Percentiles rank a stretch among this genome's conserved stretches.
Conservation (phyloP, 2,888 invertebrate species). For the Nymphalis c-album region DNA sequence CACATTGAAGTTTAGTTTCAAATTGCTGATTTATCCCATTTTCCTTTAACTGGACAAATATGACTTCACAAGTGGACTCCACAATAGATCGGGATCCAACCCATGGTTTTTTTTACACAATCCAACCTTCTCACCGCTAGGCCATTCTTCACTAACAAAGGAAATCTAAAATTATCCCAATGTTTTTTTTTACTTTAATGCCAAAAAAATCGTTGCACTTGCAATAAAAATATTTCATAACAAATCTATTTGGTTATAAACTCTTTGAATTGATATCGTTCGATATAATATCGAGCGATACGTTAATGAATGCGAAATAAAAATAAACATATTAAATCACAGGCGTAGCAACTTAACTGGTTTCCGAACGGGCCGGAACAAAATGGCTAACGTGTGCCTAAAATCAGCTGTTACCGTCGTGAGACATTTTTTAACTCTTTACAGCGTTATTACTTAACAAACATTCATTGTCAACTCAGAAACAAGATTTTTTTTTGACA, state of each 20-base stretch:
- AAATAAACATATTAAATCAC: constrained; percentile 21
- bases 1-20: background rate
- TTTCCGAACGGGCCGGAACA: constrained; percentile 40
- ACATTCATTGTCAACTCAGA: constrained; percentile 35
- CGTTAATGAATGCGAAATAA: constrained; percentile 11
- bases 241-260: background rate
- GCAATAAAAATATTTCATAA: constrained; percentile 17
- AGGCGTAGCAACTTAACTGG: constrained; percentile 37
- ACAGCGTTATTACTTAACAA: constrained; percentile 12
- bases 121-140: constrained; percentile 23
- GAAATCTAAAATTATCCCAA: constrained; percentile 29
- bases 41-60: constrained; percentile 22
- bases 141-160: constrained; percentile 25
- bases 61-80: constrained; percentile 16
- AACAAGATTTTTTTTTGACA: constrained; percentile 32
- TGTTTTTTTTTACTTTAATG: background rate
- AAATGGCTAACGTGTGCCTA: constrained; percentile 44
- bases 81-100: constrained; percentile 21
- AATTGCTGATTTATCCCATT: constrained; percentile 15
- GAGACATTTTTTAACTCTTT: constrained; percentile 12
- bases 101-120: constrained; percentile 22
- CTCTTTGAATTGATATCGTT: background rate
- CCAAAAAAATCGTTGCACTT: constrained; percentile 22
- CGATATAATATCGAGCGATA: constrained; percentile 12
- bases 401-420: constrained; percentile 45